A percentile compares a stretch with the other conserved stretches of the same genome.
These are phyloP conservation scores for Sternotherus odoratus DNA, from an alignment of 2,797 vertebrate species.

Conservation along the genomic window DNA sequence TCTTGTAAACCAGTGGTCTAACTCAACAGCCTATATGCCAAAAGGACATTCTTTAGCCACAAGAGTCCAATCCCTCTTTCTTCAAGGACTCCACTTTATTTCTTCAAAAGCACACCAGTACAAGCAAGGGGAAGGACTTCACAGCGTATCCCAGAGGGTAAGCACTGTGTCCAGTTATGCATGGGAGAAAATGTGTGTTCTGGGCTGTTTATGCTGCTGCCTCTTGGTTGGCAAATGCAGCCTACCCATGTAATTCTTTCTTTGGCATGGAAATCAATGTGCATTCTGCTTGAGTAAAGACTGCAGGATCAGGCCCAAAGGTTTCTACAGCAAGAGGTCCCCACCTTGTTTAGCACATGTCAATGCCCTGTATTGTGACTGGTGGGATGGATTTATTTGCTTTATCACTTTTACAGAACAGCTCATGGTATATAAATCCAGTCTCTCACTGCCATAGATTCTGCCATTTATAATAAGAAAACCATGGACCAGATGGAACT, in stretches of 20 bases:
- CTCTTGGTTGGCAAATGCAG: background rate
- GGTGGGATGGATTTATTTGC: background rate
- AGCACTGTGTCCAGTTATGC: background rate
- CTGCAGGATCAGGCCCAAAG: background rate
- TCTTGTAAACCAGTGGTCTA: background rate
- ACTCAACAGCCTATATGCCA: rapidly evolving
- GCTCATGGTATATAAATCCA: background rate
- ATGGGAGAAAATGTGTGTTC: background rate
- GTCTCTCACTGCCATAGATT: background rate
- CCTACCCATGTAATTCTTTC: background rate
- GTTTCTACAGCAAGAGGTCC: background rate
- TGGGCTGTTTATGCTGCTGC: background rate
- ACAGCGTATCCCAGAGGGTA: background rate
- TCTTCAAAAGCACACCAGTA: background rate
- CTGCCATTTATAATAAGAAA: background rate
- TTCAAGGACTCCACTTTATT: background rate
- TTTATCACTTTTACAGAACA: background rate
- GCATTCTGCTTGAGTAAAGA: background rate
- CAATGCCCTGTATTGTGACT: background rate
- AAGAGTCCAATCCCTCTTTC: background rate
- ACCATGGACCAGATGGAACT: background rate
- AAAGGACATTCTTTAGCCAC: background rate
- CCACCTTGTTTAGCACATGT: background rate
- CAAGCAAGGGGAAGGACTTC: background rate
- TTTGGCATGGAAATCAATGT: background rate